Conservation (phyloP, 1,140 invertebrate species). For the Bombus sylvicola region DNA sequence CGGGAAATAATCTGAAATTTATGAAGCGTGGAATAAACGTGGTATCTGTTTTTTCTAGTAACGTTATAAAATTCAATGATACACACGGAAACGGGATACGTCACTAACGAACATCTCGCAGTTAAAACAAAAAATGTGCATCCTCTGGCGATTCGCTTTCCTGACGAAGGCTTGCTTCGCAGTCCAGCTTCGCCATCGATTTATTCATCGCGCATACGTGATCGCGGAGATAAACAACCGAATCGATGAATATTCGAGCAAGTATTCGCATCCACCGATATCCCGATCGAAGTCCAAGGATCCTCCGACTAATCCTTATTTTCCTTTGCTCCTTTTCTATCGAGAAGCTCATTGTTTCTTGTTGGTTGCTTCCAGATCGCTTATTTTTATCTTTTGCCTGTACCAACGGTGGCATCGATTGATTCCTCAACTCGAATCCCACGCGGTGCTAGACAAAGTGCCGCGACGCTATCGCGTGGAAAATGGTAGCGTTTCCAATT, state of each 20-base stretch:
- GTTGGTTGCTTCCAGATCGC: background rate
- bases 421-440: background rate
- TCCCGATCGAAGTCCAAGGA: background rate
- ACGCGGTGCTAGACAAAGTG: background rate
- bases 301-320: background rate
- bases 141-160: too few species aligned
- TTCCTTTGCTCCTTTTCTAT: background rate
- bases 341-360: background rate
- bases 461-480: background rate
- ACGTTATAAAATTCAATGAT: slow-evolving; percentile 38
- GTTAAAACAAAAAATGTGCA: background rate
- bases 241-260: slow-evolving; percentile 24
- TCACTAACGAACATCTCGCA: background rate
- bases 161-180: background rate
- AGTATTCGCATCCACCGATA: background rate
- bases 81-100: slow-evolving; percentile 8
- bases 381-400: background rate
- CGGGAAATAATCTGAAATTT: slow-evolving; percentile 30
- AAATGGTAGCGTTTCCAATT: too few species aligned
- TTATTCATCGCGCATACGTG: background rate
- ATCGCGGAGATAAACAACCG: slow-evolving; percentile 13
- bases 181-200: background rate
- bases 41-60: slow-evolving; percentile 15
- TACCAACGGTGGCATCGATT: background rate
- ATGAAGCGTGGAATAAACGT: slow-evolving; percentile 29